Evolutionary conservation across 2,113 vertebrate genomes (phyloP), one percentile per base, ranked within the genome.

Genomic region (Coryphaenoides rupestris): DNA sequence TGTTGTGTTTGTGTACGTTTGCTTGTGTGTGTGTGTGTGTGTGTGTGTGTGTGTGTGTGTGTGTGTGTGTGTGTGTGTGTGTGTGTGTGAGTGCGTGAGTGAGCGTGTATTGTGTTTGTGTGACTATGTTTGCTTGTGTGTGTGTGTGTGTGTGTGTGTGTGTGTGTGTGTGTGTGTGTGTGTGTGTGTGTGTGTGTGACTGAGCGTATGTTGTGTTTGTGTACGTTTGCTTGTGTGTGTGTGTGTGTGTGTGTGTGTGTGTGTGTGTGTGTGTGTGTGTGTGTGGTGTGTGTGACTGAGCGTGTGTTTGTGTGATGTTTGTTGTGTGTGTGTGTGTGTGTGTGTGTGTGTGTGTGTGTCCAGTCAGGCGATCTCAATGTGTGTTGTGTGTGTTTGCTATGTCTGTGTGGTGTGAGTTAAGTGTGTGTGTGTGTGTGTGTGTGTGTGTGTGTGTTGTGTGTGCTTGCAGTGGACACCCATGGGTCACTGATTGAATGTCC

Each of bases 401-500:
- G 62, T 75, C 50, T 69, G 50, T 19, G n/a, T 54, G 28, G 24
- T 58, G 9, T n/a, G 3, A 33, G 61, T 19, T 59, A 14, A 64
- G 61, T 70, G 60, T 15, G 19, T 62, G 59, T 33, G 9, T 54
- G 57, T 49, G 55, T 65, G 66, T 61, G 61, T 78, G 60, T 74
- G 62, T 70, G 59, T 58, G 55, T 73, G 62, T 70, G 66, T 77
- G 28, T 14, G 16, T 54, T n/a, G n/a, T n/a, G n/a, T n/a, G n/a
- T n/a, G n/a, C n/a, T 59, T 66, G 55, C 68, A 55, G 16, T 17
- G 9, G 5, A 73, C 73, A 69, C 80, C 74, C 70, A 62, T 58
- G 80, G 68, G 83, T 73, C 50, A 77, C 55, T 85, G 54, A 61
- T 66, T 72, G 68, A 77, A 66, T 67, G 72, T 77, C 74, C 70